phyloP scores from a whole-genome alignment of 2,888 invertebrate genomes.

The Noctua pronuba region DNA sequence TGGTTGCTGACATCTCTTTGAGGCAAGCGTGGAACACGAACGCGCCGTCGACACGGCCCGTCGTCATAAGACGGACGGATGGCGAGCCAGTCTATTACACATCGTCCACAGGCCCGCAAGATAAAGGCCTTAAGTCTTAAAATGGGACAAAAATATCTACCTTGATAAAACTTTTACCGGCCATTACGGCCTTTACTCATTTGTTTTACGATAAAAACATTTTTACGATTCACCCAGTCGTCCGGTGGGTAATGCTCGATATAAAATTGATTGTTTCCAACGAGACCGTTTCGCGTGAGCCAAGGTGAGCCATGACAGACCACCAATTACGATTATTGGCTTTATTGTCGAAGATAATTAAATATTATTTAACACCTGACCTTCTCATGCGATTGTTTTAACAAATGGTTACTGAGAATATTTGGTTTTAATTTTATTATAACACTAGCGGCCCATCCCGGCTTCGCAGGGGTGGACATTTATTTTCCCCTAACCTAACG shows the following conservation, averaged over 20 bases:
- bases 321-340: conserved; percentile 53
- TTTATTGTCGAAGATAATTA: conserved; percentile 59
- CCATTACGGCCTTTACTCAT: conserved; percentile 17
- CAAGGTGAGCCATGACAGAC: conserved; percentile 59
- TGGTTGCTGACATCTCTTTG: too few relatives aligned
- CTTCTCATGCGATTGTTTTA: conserved; percentile 53
- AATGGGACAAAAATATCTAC: conserved; percentile 6
- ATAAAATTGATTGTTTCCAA: conserved; percentile 49
- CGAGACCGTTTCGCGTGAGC: conserved; percentile 60
- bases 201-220: conserved; percentile 47
- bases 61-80: too few relatives aligned
- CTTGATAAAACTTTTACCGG: conserved; percentile 10
- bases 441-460: too few relatives aligned
- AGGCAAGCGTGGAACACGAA: too few relatives aligned
- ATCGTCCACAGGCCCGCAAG: too few relatives aligned
- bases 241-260: conserved; percentile 20
- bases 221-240: conserved; percentile 43
- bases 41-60: too few relatives aligned
- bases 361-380: conserved; percentile 59
- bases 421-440: neutral
- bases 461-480: too few relatives aligned
- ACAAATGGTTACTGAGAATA: neutral
- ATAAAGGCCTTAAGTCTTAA: neutral
- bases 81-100: too few relatives aligned
- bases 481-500: too few relatives aligned